Percentiles rank a stretch among this genome's conserved stretches.
These are phyloP conservation scores for Antennarius striatus DNA, from an alignment of 2,113 vertebrate species.

Conservation along the genomic window DNA sequence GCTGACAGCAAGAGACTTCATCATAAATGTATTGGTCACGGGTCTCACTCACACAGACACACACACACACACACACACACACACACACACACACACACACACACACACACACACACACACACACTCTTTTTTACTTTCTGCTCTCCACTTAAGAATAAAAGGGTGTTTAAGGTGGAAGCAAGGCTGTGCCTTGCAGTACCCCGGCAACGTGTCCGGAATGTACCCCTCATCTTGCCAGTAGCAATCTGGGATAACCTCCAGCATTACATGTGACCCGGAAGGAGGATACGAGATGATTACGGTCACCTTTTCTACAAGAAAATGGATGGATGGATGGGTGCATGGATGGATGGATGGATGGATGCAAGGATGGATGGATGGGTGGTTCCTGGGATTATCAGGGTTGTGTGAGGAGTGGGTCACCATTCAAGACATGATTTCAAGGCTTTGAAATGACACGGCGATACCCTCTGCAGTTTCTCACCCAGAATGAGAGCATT, in stretches of 20 bases:
- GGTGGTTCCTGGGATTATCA: constrained; percentile 19
- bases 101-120: background rate
- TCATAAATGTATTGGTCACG: constrained; percentile 68
- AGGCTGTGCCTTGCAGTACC: constrained; percentile 4
- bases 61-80: background rate
- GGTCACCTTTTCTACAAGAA: too few relatives aligned
- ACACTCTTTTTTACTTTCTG: constrained; percentile 19
- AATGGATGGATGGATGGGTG: too few relatives aligned
- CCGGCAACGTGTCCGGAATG: too few relatives aligned
- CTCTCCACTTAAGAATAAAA: constrained; percentile 66
- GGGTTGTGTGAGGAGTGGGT: constrained; percentile 42
- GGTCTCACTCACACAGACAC: constrained; percentile 46
- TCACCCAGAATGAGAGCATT: constrained; percentile 2
- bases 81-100: too few relatives aligned
- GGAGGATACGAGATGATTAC: too few relatives aligned
- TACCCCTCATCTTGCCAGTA: too few relatives aligned
- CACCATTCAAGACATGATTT: constrained; percentile 10
- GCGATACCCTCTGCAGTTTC: constrained; percentile 8
- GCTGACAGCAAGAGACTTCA: constrained; percentile 38
- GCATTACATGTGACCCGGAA: too few relatives aligned
- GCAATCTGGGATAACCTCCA: too few relatives aligned
- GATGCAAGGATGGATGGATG: too few relatives aligned
- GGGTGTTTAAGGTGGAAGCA: constrained; percentile 43
- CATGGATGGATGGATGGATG: too few relatives aligned
- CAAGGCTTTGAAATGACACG: constrained; percentile 7